Conservation (phyloP, 2,797 vertebrate species). For the Centropyge bicolor region DNA sequence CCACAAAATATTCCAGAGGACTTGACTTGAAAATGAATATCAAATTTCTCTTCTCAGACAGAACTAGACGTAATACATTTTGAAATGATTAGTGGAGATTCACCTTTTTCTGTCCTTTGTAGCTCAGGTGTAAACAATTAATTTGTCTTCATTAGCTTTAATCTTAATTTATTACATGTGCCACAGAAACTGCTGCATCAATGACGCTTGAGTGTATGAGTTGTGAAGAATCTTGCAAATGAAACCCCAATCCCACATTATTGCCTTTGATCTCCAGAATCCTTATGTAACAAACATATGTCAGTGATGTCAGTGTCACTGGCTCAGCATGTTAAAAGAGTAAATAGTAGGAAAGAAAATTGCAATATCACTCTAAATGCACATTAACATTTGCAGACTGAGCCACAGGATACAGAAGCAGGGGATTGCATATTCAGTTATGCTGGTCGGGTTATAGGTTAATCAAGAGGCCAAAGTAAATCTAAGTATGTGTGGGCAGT, state of each 20-base stretch:
- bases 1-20: not conserved
- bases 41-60: not conserved
- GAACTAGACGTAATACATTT: not conserved
- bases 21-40: not conserved
- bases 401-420: not conserved
- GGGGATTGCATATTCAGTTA: not conserved
- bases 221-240: not conserved
- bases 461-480: not conserved
- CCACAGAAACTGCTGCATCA: not conserved
- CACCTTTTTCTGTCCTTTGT: not conserved
- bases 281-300: not conserved
- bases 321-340: no score
- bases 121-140: not conserved
- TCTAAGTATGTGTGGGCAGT: not conserved
- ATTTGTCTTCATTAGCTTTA: not conserved
- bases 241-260: not conserved
- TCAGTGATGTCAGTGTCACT: not conserved
- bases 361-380: not conserved
- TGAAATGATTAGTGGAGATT: not conserved
- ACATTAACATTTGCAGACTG: conserved; percentile 13
- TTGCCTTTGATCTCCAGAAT: not conserved
- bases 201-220: not conserved
- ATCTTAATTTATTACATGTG: not conserved
- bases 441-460: not conserved
- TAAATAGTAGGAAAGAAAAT: not conserved